Base-by-base conservation (phyloP, 2,888 invertebrate genomes). In the Dysmachus trigonus region DNA sequence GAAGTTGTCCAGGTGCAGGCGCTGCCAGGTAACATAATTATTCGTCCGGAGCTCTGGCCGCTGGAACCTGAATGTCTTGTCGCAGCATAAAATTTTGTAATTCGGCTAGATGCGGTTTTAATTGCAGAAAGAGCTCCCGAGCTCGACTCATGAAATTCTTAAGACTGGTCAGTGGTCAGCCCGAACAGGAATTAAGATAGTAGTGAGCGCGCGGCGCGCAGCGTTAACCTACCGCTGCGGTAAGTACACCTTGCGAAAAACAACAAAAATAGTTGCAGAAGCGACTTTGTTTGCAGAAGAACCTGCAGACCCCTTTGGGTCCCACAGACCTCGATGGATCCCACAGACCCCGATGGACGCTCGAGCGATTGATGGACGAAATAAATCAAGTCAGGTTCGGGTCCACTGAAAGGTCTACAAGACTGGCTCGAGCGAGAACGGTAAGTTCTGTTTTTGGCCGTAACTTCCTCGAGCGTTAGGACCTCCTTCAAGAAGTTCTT, bases 81-180 rank as follows among this genome's bases (percentile, higher is more conserved):
- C 27, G 27, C 38, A 41, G 38, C 76, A 41, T 77, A 47, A n/a
- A 47, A 35, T 77, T 77, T 77, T 77, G 77, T 77, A 77, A 77
- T 77, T 77, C 41, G 51, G 77, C 30, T 77, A 47, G 77, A 77
- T 77, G 77, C 77, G 77, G 77, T 77, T 47, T 77, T 51, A 77
- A 77, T 77, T 77, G 77, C 77, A 76, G 18, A 77, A 35, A 77
- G 35, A 77, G 41, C 15, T 47, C 77, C 15, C 30, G 47, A 47
- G 13, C n/a, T 22, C 35, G 31, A 30, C 5, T 62, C 62, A 22
- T 62, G 22, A 62, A 62, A 62, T 62, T 62, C 62, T 62, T 62
- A 62, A 62, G 62, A 62, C 62, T 47, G 27, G 41, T 77, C 77
- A n/a, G n/a, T 47, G 27, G 41, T 77, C 77, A n/a, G n/a, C 77